Base-by-base conservation (phyloP, 2,888 invertebrate genomes). In the Calliopum simillimum region DNA sequence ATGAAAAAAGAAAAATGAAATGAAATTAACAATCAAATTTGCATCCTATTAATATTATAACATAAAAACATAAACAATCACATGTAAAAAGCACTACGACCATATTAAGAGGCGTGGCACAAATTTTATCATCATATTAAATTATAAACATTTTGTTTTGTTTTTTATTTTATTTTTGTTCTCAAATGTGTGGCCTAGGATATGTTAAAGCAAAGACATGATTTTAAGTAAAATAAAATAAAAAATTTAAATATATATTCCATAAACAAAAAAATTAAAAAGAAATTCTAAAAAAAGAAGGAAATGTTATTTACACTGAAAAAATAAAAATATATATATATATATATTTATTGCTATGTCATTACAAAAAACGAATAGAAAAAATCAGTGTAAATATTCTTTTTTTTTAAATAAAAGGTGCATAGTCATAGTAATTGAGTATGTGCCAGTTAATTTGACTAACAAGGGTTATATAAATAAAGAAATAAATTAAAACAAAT, bases 381-480 rank as follows among this genome's bases (percentile, higher is more conserved):
- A 68, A 46, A 6, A 8, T 33, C 33, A 33, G 33, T 33, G n/a
- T 21, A 25, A 66, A 61, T n/a, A 56, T 41, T n/a, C n/a, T n/a
- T 8, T 33, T 33, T 33, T 4, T 33, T 47, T 14, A 33, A 47
- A 61, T 47, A 67, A 61, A 68, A 68, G 61, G 59, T 49, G 43
- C 58, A 44, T 61, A 55, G 56, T 49, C 33, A 55, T 13, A 43
- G 69, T 62, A 41, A 47, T 53, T 53, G 53, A 23, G 19, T 53
- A 53, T 53, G 53, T 5, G 23, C 23, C 23, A 23, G 11, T 23
- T 23, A 53, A n/a, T 19, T 4, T 4, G 71, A 74, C 74, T 73
- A 73, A 73, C 56, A 41, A 23, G 73, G 71, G 73, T 73, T 64
- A 69, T 73, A 73, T 73, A 74, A 74, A 74, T n/a, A n/a, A n/a